These are phyloP conservation scores for Rhyacichthys aspro DNA, from an alignment of 2,797 vertebrate genomes.

Conservation along the genomic window DNA sequence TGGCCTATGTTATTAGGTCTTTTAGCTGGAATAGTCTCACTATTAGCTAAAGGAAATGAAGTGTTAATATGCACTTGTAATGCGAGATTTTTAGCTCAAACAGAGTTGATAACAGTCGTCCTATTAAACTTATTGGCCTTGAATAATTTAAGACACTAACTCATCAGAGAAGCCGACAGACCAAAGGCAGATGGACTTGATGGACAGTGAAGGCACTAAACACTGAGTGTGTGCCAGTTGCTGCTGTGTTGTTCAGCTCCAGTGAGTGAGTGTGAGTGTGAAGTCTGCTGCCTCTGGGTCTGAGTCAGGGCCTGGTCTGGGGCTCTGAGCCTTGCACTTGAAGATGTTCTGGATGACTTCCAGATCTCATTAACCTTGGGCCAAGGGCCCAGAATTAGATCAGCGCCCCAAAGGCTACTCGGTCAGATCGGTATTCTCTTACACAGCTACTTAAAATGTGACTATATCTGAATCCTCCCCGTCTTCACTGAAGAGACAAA, in stretches of 20 bases:
- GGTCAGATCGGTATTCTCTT: conserved; percentile 42
- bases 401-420: conserved; percentile 50
- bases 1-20: conserved; percentile 7
- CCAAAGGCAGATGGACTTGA: conserved; percentile 5
- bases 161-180: conserved; percentile 6
- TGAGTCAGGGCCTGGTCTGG: conserved; percentile 31
- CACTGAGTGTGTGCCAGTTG: conserved; percentile 31
- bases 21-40: conserved; percentile 5
- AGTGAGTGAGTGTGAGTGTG: conserved; percentile 47
- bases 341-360: conserved; percentile 74
- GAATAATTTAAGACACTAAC: background rate
- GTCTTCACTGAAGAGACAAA: background rate
- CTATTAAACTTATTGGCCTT: conserved; percentile 5
- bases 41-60: conserved; percentile 16
- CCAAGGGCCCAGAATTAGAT: conserved; percentile 56
- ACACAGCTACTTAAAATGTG: conserved; percentile 14
- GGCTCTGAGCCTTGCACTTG: conserved; percentile 41
- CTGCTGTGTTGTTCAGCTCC: conserved; percentile 54
- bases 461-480: background rate
- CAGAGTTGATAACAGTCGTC: background rate
- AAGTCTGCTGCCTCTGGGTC: conserved; percentile 52
- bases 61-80: conserved; percentile 12
- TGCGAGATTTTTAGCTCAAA: conserved; percentile 1
- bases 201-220: conserved; percentile 5
- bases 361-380: conserved; percentile 78